These are phyloP conservation scores for Plumapathes pennacea DNA, from an alignment of 92 coral and sea anemone genomes.

Conservation along the genomic window DNA sequence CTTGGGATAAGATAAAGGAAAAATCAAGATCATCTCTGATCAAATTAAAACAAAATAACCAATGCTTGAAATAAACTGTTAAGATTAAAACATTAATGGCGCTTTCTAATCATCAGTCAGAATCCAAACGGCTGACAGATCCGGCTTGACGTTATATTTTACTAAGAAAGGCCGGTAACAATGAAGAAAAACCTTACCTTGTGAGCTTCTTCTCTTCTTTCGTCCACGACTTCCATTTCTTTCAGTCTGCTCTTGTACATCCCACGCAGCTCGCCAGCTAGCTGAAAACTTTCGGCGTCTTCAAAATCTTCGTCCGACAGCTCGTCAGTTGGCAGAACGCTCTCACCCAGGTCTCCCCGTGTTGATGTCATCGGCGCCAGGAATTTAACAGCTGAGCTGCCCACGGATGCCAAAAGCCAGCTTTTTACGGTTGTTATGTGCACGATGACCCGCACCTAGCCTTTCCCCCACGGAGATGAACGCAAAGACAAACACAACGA, in stretches of 20 bases:
- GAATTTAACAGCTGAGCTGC: neutral
- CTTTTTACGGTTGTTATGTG: slow-evolving; percentile 8
- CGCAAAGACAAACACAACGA: slow-evolving; percentile 38
- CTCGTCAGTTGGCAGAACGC: slow-evolving; percentile 52
- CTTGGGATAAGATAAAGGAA: too few relatives aligned
- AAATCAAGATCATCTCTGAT: too few relatives aligned
- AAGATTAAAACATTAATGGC: too few relatives aligned
- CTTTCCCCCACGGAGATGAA: slow-evolving; percentile 42
- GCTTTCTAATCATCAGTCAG: too few relatives aligned
- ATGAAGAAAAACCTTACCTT: slow-evolving; percentile 58
- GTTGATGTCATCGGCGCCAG: slow-evolving; percentile 35
- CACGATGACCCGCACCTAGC: neutral
- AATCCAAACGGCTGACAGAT: too few relatives aligned
- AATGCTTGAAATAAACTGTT: too few relatives aligned
- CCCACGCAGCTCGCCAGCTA: slow-evolving; percentile 85
- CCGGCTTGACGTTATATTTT: too few relatives aligned
- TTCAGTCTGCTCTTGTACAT: slow-evolving; percentile 75
- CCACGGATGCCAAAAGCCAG: slow-evolving; percentile 34
- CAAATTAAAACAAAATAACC: too few relatives aligned
- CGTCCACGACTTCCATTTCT: slow-evolving; percentile 85
- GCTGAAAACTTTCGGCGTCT: slow-evolving; percentile 67
- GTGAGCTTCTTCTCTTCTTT: slow-evolving; percentile 78
- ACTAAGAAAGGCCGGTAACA: too few relatives aligned
- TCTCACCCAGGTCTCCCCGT: slow-evolving; percentile 45
- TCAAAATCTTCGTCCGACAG: slow-evolving; percentile 65